Evolutionary conservation across 2,888 invertebrate genomes (phyloP).

Genomic region (Drosophila fungiperda): DNA sequence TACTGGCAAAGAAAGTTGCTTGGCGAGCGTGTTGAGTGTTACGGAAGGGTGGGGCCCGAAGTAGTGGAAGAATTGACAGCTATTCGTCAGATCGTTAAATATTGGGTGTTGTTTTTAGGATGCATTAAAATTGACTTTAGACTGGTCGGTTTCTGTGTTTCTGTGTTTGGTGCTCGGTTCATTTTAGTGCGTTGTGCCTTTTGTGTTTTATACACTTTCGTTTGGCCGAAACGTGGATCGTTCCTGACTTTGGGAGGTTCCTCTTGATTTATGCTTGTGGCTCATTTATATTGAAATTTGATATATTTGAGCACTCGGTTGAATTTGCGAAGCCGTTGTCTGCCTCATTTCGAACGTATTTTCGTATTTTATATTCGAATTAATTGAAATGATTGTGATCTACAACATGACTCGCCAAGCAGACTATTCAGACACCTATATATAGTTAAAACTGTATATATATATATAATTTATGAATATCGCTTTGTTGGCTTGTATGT

Average conservation of each 20-base stretch:
- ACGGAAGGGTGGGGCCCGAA: background rate
- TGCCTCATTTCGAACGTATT: conserved; percentile 51
- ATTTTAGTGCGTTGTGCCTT: conserved; percentile 43
- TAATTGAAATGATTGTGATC: conserved; percentile 80
- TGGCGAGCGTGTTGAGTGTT: background rate
- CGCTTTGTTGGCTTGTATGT: conserved; percentile 55
- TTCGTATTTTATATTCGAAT: conserved; percentile 76
- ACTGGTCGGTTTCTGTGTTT: conserved; percentile 11
- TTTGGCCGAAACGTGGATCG: conserved; percentile 28
- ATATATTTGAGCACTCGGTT: conserved; percentile 72
- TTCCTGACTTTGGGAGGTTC: conserved; percentile 42
- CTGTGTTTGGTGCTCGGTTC: conserved; percentile 13
- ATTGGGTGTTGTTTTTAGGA: conserved; percentile 43
- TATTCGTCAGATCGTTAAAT: conserved; percentile 74
- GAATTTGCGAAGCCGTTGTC: conserved; percentile 72
- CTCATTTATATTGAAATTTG: conserved; percentile 79
- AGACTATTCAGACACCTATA: conserved; percentile 27
- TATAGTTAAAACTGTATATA: conserved; percentile 8
- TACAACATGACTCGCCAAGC: conserved; percentile 66
- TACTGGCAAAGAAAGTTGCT: conserved; percentile 57
- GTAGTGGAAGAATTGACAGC: conserved; percentile 55
- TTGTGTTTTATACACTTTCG: conserved; percentile 61
- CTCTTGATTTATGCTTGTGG: conserved; percentile 73
- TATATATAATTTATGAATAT: conserved; percentile 64
- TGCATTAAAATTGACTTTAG: conserved; percentile 55